phyloP scores from a whole-genome alignment of 2,113 vertebrate genomes.

The Festucalex cinctus region DNA sequence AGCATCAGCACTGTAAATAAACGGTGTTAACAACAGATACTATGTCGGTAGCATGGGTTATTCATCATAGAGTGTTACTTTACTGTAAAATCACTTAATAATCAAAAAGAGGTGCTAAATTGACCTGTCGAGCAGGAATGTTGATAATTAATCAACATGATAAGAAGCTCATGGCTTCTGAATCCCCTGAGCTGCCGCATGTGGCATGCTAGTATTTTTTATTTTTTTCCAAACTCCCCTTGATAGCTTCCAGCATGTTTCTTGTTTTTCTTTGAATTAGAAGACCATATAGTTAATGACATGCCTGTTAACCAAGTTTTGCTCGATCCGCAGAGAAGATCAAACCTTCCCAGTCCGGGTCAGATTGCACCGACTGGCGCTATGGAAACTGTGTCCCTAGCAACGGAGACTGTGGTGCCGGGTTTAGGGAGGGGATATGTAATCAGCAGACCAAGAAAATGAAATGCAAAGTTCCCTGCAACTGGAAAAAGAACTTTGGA shows the following conservation, averaged over 20 bases:
- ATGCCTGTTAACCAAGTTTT: conserved; percentile 3
- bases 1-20: too few relatives aligned
- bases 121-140: not conserved
- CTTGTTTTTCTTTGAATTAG: not conserved
- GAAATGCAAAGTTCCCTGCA: conserved; percentile 88
- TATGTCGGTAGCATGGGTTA: too few relatives aligned
- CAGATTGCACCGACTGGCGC: conserved; percentile 81
- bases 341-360: conserved; percentile 65
- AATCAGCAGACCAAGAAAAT: conserved; percentile 79
- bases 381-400: conserved; percentile 84
- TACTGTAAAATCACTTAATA: not conserved
- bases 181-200: not conserved
- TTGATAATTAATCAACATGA: too few relatives aligned
- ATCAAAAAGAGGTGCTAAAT: not conserved
- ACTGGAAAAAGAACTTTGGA: conserved; percentile 92
- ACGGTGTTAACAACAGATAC: too few relatives aligned
- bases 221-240: not conserved
- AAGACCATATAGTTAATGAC: not conserved
- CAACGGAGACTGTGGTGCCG: conserved; percentile 82
- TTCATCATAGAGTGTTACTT: too few relatives aligned
- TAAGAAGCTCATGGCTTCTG: not conserved
- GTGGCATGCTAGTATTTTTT: too few relatives aligned
- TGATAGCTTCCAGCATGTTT: not conserved
- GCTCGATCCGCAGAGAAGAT: conserved; percentile 70
- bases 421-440: conserved; percentile 80